Evolutionary conservation across 2,113 vertebrate species (phyloP).

Genomic region (Cochlearius cochlearius): DNA sequence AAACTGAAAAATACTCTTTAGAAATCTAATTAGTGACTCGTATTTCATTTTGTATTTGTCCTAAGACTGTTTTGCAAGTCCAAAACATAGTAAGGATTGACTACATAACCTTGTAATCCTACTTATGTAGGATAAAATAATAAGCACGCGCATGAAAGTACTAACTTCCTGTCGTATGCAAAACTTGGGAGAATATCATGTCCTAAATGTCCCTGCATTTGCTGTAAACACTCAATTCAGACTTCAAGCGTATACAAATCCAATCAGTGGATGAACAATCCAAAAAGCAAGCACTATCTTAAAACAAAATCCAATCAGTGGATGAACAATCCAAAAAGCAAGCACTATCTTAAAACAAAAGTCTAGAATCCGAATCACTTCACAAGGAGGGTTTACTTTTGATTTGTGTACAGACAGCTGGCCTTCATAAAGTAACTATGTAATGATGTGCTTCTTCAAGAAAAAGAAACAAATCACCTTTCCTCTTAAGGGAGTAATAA

Average conservation of each 20-base stretch:
- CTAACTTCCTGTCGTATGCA: background rate
- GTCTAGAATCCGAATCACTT: background rate
- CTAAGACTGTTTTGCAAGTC: background rate
- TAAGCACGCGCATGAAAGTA: background rate
- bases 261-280: background rate
- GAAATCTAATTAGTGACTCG: background rate
- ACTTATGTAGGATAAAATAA: background rate
- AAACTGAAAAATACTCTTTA: background rate
- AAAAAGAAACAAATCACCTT: background rate
- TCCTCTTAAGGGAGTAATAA: background rate
- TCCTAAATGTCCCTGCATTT: background rate
- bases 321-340: background rate
- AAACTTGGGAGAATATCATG: background rate
- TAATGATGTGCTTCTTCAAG: background rate
- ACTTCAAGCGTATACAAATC: background rate
- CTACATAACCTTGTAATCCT: background rate
- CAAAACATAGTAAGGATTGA: background rate
- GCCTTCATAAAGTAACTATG: background rate
- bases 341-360: background rate
- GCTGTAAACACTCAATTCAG: background rate
- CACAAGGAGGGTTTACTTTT: background rate
- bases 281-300: background rate
- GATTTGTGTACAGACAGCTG: background rate
- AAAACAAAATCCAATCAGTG: background rate
- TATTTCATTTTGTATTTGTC: background rate